phyloP scores from a whole-genome alignment of 2,888 invertebrate species.

The Ctena decussata region DNA sequence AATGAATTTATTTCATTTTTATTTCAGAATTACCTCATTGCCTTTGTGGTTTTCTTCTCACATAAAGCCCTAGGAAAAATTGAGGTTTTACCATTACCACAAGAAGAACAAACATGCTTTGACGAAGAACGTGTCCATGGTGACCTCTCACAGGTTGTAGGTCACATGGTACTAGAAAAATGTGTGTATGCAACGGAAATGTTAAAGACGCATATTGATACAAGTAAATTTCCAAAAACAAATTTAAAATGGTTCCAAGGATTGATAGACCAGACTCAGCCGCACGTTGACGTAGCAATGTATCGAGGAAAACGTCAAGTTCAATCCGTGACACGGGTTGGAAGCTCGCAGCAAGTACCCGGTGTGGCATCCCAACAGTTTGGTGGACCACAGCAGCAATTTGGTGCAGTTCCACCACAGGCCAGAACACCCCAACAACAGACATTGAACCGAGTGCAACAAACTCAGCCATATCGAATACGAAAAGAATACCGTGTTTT shows the following conservation, averaged over 20 bases:
- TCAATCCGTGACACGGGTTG: too few species aligned
- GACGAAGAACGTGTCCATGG: background rate
- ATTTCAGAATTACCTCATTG: background rate
- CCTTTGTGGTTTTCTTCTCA: background rate
- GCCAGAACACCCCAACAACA: background rate
- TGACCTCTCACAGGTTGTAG: background rate
- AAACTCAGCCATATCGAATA: constrained; percentile 18
- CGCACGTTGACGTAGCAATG: too few species aligned
- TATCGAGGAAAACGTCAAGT: background rate
- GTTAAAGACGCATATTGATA: background rate
- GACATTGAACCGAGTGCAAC: background rate
- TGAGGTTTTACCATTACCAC: background rate
- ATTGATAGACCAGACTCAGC: background rate
- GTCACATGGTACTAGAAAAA: background rate
- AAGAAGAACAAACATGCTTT: background rate
- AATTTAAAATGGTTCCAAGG: background rate
- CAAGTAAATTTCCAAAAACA: background rate
- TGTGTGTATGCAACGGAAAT: background rate
- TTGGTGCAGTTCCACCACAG: background rate
- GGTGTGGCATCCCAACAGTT: too few species aligned
- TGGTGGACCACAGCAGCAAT: too few species aligned
- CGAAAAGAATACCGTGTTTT: constrained; percentile 74
- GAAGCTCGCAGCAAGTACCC: too few species aligned
- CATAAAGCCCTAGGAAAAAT: background rate
- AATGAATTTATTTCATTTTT: too few species aligned